phyloP scores from a whole-genome alignment of 2,113 vertebrate genomes.

The Copsychus sechellarum region DNA sequence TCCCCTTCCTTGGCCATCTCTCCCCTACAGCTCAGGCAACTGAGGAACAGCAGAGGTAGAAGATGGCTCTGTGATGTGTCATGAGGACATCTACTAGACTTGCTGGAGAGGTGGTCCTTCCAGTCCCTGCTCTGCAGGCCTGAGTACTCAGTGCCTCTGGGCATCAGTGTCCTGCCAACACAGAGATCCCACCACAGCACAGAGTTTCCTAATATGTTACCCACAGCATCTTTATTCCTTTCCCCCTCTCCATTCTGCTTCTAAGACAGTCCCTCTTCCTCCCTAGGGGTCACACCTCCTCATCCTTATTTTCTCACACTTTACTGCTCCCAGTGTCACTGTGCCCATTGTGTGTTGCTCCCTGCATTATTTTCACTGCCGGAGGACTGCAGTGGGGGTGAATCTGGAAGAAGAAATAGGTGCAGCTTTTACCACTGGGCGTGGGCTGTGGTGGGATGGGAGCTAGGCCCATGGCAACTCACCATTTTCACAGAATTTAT shows the following conservation, averaged over 20 bases:
- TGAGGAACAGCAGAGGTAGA: background rate
- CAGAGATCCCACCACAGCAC: background rate
- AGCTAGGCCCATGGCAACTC: background rate
- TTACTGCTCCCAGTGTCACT: background rate
- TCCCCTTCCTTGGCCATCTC: background rate
- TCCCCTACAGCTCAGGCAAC: background rate
- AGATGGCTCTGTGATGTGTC: background rate
- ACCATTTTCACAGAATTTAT: background rate
- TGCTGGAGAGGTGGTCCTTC: background rate
- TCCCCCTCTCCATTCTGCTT: background rate
- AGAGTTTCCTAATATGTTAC: background rate
- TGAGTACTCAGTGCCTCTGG: background rate
- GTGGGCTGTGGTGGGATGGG: background rate
- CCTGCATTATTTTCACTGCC: background rate
- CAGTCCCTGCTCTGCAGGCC: background rate
- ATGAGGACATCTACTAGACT: background rate
- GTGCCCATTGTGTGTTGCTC: background rate
- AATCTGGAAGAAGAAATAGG: background rate
- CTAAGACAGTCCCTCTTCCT: background rate
- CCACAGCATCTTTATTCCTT: background rate
- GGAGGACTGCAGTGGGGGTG: rapidly evolving
- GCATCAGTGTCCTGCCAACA: background rate
- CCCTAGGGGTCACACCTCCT: background rate
- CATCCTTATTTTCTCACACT: background rate
- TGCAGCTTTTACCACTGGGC: background rate